Conservation (phyloP, 2,888 invertebrate genomes). For the Drosophila rellima region DNA sequence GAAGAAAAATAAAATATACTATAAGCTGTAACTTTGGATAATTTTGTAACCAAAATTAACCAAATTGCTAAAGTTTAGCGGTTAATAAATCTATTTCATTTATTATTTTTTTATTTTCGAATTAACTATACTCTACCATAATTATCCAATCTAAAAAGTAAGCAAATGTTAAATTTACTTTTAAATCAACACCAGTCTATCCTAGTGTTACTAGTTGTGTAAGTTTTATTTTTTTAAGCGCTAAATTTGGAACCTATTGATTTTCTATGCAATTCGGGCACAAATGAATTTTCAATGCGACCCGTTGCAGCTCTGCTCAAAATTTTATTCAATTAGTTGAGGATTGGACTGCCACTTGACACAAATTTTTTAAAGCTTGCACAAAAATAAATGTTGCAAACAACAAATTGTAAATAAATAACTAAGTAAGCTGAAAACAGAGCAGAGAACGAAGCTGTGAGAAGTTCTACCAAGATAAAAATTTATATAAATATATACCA, state of each 20-base stretch:
- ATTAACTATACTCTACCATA: too few species aligned
- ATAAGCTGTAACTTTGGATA: constrained; percentile 27
- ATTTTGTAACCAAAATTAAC: constrained; percentile 4
- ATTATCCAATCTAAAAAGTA: too few species aligned
- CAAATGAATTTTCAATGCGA: background rate
- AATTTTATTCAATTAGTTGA: constrained; percentile 48
- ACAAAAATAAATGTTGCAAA: constrained; percentile 64
- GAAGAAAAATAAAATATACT: background rate
- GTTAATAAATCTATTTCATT: constrained; percentile 47
- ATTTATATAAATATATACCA: background rate
- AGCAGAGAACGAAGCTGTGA: constrained; percentile 5
- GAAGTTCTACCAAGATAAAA: constrained; percentile 30
- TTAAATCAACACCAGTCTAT: background rate
- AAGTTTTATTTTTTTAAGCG: background rate
- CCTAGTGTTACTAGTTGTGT: too few species aligned
- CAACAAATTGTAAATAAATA: constrained; percentile 71
- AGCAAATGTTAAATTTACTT: too few species aligned
- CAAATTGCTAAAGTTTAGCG: constrained; percentile 8
- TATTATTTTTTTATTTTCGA: too few species aligned
- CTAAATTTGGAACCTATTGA: background rate
- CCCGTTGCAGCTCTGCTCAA: constrained; percentile 15
- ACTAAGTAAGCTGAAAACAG: constrained; percentile 30
- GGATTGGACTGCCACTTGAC: constrained; percentile 31
- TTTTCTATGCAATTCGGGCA: background rate
- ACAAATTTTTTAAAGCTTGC: constrained; percentile 35